These are phyloP conservation scores for Rotaria macrura DNA, from an alignment of 2,888 invertebrate species.

Conservation along the genomic window DNA sequence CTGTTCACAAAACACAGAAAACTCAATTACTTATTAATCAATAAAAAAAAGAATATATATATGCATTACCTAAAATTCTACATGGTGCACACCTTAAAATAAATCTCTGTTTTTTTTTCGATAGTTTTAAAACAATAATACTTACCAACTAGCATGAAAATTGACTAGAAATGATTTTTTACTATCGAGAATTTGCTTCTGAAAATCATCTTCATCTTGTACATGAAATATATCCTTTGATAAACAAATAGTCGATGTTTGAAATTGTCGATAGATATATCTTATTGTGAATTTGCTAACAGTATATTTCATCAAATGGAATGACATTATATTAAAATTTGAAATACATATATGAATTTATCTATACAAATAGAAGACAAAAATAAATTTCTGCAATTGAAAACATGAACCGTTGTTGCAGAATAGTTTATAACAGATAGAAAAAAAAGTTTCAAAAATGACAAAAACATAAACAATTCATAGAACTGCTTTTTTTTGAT, in stretches of 20 bases:
- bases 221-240: conserved; percentile 46
- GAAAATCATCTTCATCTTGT: conserved; percentile 80
- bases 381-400: neutral
- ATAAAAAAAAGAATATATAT: too few species aligned
- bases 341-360: neutral
- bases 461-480: neutral
- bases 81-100: conserved; percentile 92
- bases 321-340: neutral
- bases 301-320: neutral
- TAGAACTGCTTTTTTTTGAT: neutral
- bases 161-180: conserved; percentile 81
- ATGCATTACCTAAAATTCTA: conserved; percentile 57
- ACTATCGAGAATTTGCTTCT: conserved; percentile 74
- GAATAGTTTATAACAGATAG: neutral
- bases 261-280: neutral
- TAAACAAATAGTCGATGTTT: neutral
- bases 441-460: neutral
- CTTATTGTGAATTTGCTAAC: neutral
- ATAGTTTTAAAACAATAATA: neutral
- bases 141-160: conserved; percentile 76
- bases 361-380: neutral
- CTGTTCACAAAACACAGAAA: neutral
- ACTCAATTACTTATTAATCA: neutral
- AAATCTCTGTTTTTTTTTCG: neutral
- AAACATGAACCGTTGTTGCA: neutral